Evolutionary conservation across 1,140 invertebrate species (phyloP), one percentile per base, ranked within the genome.

Genomic region (Colletes gigas): DNA sequence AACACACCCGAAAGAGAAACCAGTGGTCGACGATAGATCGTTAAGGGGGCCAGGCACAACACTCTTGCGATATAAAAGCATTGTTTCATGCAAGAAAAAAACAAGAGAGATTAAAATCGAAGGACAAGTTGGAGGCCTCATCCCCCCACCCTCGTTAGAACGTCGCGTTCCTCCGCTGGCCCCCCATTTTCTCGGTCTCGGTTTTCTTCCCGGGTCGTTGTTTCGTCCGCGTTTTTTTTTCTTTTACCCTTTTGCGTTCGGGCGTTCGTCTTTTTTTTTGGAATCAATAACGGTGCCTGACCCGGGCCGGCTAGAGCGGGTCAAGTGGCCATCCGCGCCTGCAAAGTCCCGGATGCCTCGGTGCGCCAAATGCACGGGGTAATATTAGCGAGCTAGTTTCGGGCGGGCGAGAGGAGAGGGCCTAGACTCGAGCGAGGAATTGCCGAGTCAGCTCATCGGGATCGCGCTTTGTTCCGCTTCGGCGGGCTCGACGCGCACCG

Each of bases 401-500:
- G 30, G 30, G 30, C 2, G 30, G 30, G 30, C n/a, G 30, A 30
- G 30, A 30, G 30, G 30, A 2, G 30, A 30, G 30, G 30, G 86
- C 71, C 66, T 71, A 78, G 83, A 84, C 68, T 84, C 82, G 77
- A 84, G 81, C 81, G 76, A 67, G 76, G 78, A 91, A 90, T 89
- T 83, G 86, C 84, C 84, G 81, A 89, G 86, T 92, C 91, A 91
- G 89, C 86, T 91, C 88, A 85, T 92, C 67, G 81, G 78, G 88
- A 86, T 88, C 85, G 83, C 86, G 89, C 88, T 90, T 90, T 88
- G 89, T 88, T 84, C 85, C 82, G 72, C 70, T 73, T 71, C 65
- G 68, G n/a, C 41, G 72, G 57, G 69, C 81, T 62, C 59, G 72
- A 81, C 62, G 83, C 85, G 65, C 19, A 83, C 73, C 62, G 44